Evolutionary conservation across 2,888 invertebrate species (phyloP).

Genomic region (Rhogogaster chlorosoma): DNA sequence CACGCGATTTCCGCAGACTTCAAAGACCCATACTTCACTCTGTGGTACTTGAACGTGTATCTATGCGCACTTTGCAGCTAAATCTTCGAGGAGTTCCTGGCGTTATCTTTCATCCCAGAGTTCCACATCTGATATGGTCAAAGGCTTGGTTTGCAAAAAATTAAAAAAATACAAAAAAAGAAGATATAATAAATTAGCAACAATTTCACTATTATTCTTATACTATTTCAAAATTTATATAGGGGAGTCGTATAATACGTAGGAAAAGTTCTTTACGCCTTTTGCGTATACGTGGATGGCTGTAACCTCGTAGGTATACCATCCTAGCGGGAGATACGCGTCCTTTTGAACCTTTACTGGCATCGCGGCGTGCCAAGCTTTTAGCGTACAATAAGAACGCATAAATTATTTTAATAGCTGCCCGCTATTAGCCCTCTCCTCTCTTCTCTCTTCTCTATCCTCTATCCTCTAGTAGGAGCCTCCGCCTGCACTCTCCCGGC

Average conservation of each 20-base stretch:
- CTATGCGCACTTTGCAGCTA: not conserved
- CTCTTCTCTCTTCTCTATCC: not conserved
- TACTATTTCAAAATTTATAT: too few species aligned
- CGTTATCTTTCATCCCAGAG: not conserved
- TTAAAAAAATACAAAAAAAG: not conserved
- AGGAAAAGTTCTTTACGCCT: not conserved
- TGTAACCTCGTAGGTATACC: not conserved
- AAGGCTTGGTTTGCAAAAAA: not conserved
- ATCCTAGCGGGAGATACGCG: not conserved
- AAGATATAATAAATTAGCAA: not conserved
- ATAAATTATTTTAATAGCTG: conserved; percentile 63
- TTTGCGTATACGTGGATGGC: not conserved
- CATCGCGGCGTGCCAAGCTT: conserved; percentile 50
- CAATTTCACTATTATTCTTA: not conserved
- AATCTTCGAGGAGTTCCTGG: not conserved
- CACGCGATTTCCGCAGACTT: conserved; percentile 12
- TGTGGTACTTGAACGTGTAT: not conserved
- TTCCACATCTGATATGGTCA: not conserved
- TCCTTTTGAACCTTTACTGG: conserved; percentile 46
- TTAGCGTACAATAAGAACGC: conserved; percentile 63
- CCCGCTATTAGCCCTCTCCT: conserved; percentile 57
- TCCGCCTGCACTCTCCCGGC: conserved; percentile 33
- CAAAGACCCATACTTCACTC: not conserved
- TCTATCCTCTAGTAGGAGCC: not conserved
- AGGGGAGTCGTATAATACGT: not conserved